Conservation (phyloP, 2,888 invertebrate genomes). For the Agonum fuliginosum region DNA sequence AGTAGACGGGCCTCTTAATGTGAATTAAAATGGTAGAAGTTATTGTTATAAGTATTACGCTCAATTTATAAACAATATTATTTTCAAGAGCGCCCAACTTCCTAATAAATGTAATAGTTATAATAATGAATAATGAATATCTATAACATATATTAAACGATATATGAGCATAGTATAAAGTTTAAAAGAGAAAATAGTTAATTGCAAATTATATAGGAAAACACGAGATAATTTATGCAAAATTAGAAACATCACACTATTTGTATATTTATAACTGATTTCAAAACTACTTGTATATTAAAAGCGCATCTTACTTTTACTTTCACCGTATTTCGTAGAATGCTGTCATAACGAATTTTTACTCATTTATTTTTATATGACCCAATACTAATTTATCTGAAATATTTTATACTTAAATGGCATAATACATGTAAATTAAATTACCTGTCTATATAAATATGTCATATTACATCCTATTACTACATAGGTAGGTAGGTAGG, state of each 20-base stretch:
- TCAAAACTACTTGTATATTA: slow-evolving; percentile 47
- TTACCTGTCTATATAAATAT: slow-evolving; percentile 25
- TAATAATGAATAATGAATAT: slow-evolving; percentile 36
- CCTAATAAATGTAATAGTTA: slow-evolving; percentile 19
- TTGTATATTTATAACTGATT: slow-evolving; percentile 47
- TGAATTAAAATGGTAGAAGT: too few relatives aligned
- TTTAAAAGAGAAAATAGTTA: slow-evolving; percentile 47
- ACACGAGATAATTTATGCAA: slow-evolving; percentile 43
- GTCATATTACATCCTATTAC: slow-evolving; percentile 29
- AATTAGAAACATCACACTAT: slow-evolving; percentile 47
- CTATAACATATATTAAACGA: slow-evolving; percentile 17
- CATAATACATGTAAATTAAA: slow-evolving; percentile 19
- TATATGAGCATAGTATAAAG: slow-evolving; percentile 14
- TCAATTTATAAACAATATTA: background rate
- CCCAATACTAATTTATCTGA: slow-evolving; percentile 25
- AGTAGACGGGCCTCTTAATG: too few relatives aligned
- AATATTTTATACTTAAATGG: slow-evolving; percentile 30
- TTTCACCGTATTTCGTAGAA: slow-evolving; percentile 40
- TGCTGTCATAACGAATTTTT: slow-evolving; percentile 9
- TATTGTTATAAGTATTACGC: too few relatives aligned
- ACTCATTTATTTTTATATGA: slow-evolving; percentile 24
- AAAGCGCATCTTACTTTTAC: slow-evolving; percentile 51
- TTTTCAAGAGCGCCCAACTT: background rate
- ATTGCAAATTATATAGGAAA: slow-evolving; percentile 49
- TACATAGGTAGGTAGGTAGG: too few relatives aligned